Base-by-base conservation (phyloP, 2,113 vertebrate genomes). In the Laticauda laticaudata region DNA sequence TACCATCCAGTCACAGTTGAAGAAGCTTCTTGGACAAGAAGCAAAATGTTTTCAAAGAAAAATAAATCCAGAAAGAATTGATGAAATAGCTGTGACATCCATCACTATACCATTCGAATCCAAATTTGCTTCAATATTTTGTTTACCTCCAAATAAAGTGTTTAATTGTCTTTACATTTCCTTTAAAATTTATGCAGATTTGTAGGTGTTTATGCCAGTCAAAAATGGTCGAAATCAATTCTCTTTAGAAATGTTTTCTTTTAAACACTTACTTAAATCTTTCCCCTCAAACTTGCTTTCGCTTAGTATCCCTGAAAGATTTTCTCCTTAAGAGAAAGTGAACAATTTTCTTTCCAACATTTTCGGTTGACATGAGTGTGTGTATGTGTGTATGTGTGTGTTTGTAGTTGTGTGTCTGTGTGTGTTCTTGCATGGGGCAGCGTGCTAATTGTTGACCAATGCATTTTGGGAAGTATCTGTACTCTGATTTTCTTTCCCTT, bases 401-500 rank as follows among this genome's bases (percentile, higher is more conserved):
- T 43, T 95, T 92, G 29, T 5, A n/a, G 15, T 34, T 34, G 29
- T 69, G 29, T 0, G 2, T 95, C 3, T 86, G 48, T 95, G 95
- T 93, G 86, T 85, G 12, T 95, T 94, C 96, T 95, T 95, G 57
- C 93, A 15, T 96, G 95, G 93, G 91, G 92, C 43, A 0, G 21
- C 15, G 88, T 93, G 18, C 81, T 96, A 96, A 97, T 95, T 88
- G 94, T 95, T 87, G 93, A 95, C 86, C 0, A 91, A 92, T 95
- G 95, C 94, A 92, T 95, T 97, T 96, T 94, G 94, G 96, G 94
- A 93, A 93, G 93, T 94, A 92, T 96, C 96, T 96, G 39, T 95
- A 94, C 94, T 96, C 96, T 97, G 92, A 97, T 97, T 97, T 95
- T 93, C 94, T 95, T 95, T 95, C 88, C 92, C 92, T 81, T 90